Evolutionary conservation across 2,113 vertebrate species (phyloP), one percentile per base, ranked within the genome.

Genomic region (Pyrgilauda ruficollis): DNA sequence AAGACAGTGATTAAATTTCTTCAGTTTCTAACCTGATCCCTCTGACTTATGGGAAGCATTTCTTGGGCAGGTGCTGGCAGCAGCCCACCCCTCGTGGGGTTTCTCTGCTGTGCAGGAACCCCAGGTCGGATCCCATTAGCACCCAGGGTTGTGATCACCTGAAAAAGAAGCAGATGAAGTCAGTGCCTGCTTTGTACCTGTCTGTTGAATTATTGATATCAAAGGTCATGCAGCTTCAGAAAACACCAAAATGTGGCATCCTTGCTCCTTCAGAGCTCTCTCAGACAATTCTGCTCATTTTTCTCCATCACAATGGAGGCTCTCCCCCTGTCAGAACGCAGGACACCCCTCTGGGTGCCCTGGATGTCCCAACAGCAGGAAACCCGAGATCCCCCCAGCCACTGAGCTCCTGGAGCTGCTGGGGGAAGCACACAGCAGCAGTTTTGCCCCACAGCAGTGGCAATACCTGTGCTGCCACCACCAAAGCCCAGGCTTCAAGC

Each of bases 11-110:
- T 94, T 96, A 94, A 96, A 93, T 28, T 11, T 18, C 53, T 95
- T 92, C 43, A 64, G 23, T 96, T 94, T 94, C 24, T 37, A 69
- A 55, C 70, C 50, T 76, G 52, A 86, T 68, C 27, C 79, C 44
- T 84, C 73, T 68, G 68, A 66, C 46, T 94, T 90, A 52, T 87
- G 82, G 89, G 94, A 96, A 91, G 81, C 19, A 9, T 87, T 84
- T 91, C 55, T 84, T 85, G 90, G 90, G 91, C 89, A 86, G 33
- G 35, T 44, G 30, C 28, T 72, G 70, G 67, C 49, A 89, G 49
- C 46, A 89, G 10, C 44, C 44, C 21, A 12, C 2, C 5, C 53
- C 20, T 72, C 0, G 0, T 27, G 27, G 22, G 30, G 16, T 27
- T 80, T 59, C 7, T 15, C 15, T 73, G 58, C 21, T 41, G 31